These are phyloP conservation scores for Arctopsyche grandis DNA, from an alignment of 1,140 invertebrate species.

Conservation along the genomic window DNA sequence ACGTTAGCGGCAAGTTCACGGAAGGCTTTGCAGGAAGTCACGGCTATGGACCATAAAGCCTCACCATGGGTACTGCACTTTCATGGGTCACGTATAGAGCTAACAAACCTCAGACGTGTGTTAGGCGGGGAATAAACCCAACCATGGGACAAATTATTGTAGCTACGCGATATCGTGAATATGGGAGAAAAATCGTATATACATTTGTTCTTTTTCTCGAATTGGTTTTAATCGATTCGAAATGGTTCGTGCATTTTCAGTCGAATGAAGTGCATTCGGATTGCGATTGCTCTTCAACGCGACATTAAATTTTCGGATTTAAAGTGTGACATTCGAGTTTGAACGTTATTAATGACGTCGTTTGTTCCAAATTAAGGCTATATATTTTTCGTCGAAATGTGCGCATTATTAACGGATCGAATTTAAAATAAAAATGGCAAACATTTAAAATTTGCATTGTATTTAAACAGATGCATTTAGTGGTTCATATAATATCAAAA, in stretches of 20 bases:
- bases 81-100: slow-evolving; percentile 45
- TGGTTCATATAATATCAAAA: too few relatives aligned
- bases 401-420: too few relatives aligned
- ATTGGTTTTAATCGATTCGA: too few relatives aligned
- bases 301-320: slow-evolving; percentile 31
- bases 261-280: slow-evolving; percentile 5
- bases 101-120: slow-evolving; percentile 46
- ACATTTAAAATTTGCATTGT: too few relatives aligned
- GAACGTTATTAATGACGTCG: slow-evolving; percentile 29
- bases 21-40: slow-evolving; percentile 42
- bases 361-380: not conserved
- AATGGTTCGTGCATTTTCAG: too few relatives aligned
- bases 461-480: too few relatives aligned
- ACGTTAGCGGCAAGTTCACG: slow-evolving; percentile 29
- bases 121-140: slow-evolving; percentile 31
- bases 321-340: not conserved
- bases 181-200: not conserved
- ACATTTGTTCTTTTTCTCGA: too few relatives aligned
- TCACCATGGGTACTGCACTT: slow-evolving; percentile 38
- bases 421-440: too few relatives aligned
- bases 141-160: slow-evolving; percentile 38
- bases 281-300: slow-evolving; percentile 19
- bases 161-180: not conserved
- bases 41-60: slow-evolving; percentile 42
- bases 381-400: slow-evolving; percentile 1